Conservation (phyloP, 2,113 vertebrate genomes). For the Sceloporus tristichus region DNA sequence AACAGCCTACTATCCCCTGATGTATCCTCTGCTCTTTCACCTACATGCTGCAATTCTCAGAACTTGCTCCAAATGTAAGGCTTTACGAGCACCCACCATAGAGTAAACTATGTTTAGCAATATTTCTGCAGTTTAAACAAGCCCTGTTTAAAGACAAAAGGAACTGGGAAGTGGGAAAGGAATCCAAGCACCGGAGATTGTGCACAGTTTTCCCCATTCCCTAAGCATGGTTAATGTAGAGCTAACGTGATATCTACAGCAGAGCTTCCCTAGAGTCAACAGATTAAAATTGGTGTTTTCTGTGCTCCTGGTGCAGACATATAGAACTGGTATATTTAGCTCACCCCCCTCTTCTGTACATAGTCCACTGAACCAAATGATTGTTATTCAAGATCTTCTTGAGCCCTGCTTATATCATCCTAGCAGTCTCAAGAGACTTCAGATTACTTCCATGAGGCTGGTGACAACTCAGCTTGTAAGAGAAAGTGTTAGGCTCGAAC, state of each 20-base stretch:
- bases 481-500: conserved; percentile 4
- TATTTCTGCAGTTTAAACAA: not conserved
- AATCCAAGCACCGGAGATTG: not conserved
- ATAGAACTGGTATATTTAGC: not conserved
- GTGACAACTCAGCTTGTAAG: not conserved
- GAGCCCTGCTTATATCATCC: conserved; percentile 10
- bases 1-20: no score
- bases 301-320: not conserved
- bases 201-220: not conserved
- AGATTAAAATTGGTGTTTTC: not conserved
- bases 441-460: conserved; percentile 17
- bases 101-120: not conserved
- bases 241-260: not conserved
- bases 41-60: not conserved
- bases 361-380: not conserved
- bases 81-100: not conserved
- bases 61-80: not conserved
- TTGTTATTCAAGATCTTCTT: not conserved
- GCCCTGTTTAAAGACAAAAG: not conserved
- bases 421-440: conserved; percentile 12
- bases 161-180: not conserved
- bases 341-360: not conserved
- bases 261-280: not conserved
- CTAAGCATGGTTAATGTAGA: not conserved
- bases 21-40: not conserved